phyloP scores from a whole-genome alignment of 2,113 vertebrate species.

The Turnix velox region DNA sequence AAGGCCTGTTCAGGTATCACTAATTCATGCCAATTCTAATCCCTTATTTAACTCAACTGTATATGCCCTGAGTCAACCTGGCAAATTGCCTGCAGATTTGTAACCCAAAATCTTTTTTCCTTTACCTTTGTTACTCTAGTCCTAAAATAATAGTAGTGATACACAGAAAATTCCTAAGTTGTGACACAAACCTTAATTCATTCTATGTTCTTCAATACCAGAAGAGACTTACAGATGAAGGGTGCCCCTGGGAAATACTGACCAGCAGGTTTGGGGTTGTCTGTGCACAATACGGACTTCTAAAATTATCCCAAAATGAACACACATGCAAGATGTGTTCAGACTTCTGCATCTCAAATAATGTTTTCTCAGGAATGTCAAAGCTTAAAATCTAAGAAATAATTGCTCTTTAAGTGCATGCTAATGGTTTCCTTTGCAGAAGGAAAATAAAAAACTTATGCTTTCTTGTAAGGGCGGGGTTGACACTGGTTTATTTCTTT shows the following conservation, averaged over 20 bases:
- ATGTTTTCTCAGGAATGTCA: background rate
- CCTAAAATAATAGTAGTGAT: background rate
- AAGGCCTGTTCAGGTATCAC: background rate
- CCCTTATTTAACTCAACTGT: background rate
- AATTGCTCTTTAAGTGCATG: background rate
- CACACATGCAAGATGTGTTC: background rate
- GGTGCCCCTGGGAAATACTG: background rate
- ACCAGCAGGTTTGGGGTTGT: background rate
- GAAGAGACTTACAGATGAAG: background rate
- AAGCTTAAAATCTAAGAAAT: conserved; percentile 1
- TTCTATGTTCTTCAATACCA: background rate
- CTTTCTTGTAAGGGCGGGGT: background rate
- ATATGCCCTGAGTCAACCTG: background rate
- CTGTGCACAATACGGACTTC: background rate
- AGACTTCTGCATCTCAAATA: background rate
- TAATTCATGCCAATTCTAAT: background rate
- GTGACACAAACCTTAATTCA: background rate
- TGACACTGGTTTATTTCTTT: background rate
- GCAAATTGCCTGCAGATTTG: background rate
- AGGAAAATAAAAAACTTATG: background rate
- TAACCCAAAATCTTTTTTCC: background rate
- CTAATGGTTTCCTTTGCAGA: background rate
- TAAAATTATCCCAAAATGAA: background rate
- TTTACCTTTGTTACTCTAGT: background rate
- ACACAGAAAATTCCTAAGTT: background rate